phyloP scores from a whole-genome alignment of 2,797 vertebrate species.

The Helostoma temminkii region DNA sequence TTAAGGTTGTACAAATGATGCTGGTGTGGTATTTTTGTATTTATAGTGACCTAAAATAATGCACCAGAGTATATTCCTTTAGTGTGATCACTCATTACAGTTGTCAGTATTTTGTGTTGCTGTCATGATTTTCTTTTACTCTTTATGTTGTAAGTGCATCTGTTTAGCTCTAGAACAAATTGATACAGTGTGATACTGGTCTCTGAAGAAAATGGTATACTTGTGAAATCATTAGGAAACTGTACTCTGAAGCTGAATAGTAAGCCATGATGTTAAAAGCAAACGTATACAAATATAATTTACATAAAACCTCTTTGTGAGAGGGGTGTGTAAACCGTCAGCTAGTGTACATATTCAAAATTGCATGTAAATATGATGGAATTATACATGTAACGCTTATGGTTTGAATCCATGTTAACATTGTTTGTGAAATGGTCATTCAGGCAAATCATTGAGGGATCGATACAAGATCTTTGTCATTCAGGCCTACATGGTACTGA shows the following conservation, averaged over 20 bases:
- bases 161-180: conserved; percentile 29
- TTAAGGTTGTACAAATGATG: conserved; percentile 82
- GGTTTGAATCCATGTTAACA: conserved; percentile 40
- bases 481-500: conserved; percentile 34
- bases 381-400: conserved; percentile 52
- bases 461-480: conserved; percentile 20
- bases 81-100: conserved; percentile 60
- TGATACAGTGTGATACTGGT: conserved; percentile 41
- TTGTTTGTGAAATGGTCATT: conserved; percentile 23
- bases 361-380: conserved; percentile 69
- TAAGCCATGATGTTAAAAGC: conserved; percentile 32
- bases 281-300: conserved; percentile 46
- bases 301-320: conserved; percentile 39
- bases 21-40: conserved; percentile 93
- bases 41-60: conserved; percentile 84
- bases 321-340: conserved; percentile 24
- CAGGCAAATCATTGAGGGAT: conserved; percentile 23
- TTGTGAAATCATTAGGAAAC: conserved; percentile 27
- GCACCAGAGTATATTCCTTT: conserved; percentile 56
- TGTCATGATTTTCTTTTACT: conserved; percentile 33
- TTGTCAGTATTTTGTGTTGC: conserved; percentile 68
- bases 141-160: conserved; percentile 24
- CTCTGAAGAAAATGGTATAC: conserved; percentile 25
- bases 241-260: conserved; percentile 28
- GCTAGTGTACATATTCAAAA: conserved; percentile 53